A percentile compares a stretch with the other conserved stretches of the same genome.
Evolutionary conservation across 2,888 invertebrate species (phyloP).

Genomic region (Xiphydria camelus): DNA sequence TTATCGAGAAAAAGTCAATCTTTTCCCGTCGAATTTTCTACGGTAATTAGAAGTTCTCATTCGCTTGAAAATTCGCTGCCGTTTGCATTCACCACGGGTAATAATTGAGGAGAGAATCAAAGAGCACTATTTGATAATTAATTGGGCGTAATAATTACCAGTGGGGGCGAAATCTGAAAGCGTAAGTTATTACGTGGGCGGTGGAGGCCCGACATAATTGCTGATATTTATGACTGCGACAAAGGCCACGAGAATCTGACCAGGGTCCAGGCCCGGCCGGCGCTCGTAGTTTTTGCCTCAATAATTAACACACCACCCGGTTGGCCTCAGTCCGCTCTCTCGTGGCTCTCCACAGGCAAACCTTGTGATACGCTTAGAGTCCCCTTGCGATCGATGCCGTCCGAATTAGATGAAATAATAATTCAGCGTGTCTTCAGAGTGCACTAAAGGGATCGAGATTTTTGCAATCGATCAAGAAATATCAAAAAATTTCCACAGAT

Average conservation of each 20-base stretch:
- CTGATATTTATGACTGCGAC: slow-evolving; percentile 16
- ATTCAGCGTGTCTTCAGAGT: too few relatives aligned
- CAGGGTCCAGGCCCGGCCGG: slow-evolving; percentile 10
- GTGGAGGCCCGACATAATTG: slow-evolving; percentile 10
- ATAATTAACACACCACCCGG: slow-evolving; percentile 13
- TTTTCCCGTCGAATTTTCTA: too few relatives aligned
- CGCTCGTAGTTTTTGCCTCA: slow-evolving; percentile 14
- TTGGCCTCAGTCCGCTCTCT: slow-evolving; percentile 8
- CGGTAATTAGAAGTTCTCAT: too few relatives aligned
- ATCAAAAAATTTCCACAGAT: too few relatives aligned
- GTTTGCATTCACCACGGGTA: not conserved
- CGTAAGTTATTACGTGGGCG: slow-evolving; percentile 13
- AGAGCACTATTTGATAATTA: slow-evolving; percentile 15
- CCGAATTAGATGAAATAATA: too few relatives aligned
- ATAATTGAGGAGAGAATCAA: slow-evolving; percentile 1
- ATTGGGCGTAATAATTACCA: slow-evolving; percentile 14
- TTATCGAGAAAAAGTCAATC: too few relatives aligned
- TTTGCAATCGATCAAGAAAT: too few relatives aligned
- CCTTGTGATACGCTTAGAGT: too few relatives aligned
- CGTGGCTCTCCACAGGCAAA: too few relatives aligned
- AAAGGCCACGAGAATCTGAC: slow-evolving; percentile 15
- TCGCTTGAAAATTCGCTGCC: not conserved
- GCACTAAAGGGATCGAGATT: too few relatives aligned
- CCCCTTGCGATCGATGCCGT: too few relatives aligned
- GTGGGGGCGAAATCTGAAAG: slow-evolving; percentile 8